These are phyloP conservation scores for Porites rus DNA, from an alignment of 92 coral and sea anemone species.

Conservation along the genomic window DNA sequence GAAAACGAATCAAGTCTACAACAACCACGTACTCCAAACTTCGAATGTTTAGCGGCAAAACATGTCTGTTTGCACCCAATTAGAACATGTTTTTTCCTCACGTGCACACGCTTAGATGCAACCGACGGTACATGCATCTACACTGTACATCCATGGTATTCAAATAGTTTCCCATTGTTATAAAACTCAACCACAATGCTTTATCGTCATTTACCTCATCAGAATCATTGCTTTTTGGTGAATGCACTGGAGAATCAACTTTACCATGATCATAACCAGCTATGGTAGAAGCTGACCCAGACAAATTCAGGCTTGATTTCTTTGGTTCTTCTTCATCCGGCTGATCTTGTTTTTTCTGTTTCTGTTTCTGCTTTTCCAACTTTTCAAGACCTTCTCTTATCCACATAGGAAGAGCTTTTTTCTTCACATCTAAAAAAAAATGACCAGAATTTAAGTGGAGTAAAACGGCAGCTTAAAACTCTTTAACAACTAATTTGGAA, in stretches of 20 bases:
- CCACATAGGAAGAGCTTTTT: slow-evolving; percentile 96
- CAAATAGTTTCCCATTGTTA: too few relatives aligned
- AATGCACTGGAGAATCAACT: slow-evolving; percentile 73
- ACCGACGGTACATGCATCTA: too few relatives aligned
- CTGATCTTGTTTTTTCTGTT: slow-evolving; percentile 85
- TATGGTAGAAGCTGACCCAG: slow-evolving; percentile 76
- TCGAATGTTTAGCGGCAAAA: too few relatives aligned
- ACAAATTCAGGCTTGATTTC: slow-evolving; percentile 70
- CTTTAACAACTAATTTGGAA: too few relatives aligned
- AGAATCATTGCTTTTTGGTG: slow-evolving; percentile 75
- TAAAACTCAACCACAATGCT: too few relatives aligned
- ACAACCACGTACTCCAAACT: too few relatives aligned
- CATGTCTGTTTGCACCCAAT: too few relatives aligned
- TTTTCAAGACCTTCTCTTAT: slow-evolving; percentile 98
- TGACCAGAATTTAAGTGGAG: not conserved
- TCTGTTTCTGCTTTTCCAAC: slow-evolving; percentile 89
- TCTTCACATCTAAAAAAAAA: slow-evolving; percentile 81
- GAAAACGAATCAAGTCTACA: too few relatives aligned
- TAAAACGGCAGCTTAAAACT: not conserved
- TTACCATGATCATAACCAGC: slow-evolving; percentile 89
- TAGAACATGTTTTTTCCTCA: too few relatives aligned
- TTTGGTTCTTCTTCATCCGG: slow-evolving; percentile 56
- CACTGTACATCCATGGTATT: too few relatives aligned
- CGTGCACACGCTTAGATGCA: too few relatives aligned
- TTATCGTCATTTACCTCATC: slow-evolving; percentile 50